Conservation (phyloP, 2,888 invertebrate genomes). For the Cantharis rufa region DNA sequence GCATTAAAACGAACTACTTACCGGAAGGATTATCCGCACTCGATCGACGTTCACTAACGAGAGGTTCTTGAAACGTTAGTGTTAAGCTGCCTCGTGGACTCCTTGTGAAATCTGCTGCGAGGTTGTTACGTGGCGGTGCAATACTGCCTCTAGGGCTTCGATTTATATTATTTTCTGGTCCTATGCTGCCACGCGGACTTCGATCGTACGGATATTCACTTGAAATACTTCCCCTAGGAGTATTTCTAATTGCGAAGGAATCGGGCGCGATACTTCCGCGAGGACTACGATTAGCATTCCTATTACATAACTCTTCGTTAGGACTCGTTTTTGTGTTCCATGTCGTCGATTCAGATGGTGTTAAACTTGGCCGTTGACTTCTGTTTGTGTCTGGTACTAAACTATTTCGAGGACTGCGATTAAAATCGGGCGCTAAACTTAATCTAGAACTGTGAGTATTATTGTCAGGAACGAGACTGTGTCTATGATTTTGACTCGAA, state of each 20-base stretch:
- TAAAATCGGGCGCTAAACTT: constrained; percentile 50
- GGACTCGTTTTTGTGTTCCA: constrained; percentile 61
- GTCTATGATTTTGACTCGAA: constrained; percentile 59
- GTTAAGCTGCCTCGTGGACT: constrained; percentile 66
- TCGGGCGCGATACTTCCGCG: constrained; percentile 59
- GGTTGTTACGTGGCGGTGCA: constrained; percentile 58
- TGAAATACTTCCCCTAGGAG: constrained; percentile 63
- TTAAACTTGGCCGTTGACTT: constrained; percentile 63
- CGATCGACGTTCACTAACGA: constrained; percentile 61
- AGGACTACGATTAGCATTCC: constrained; percentile 61
- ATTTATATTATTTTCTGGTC: constrained; percentile 60
- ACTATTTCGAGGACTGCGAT: constrained; percentile 61
- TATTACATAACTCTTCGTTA: constrained; percentile 49
- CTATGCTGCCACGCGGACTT: constrained; percentile 64
- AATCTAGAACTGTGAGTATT: constrained; percentile 53
- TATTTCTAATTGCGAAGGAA: constrained; percentile 60
- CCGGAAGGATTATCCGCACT: constrained; percentile 64
- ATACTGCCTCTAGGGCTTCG: constrained; percentile 67
- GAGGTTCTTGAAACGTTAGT: constrained; percentile 66
- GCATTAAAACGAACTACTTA: constrained; percentile 41
- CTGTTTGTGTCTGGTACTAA: constrained; percentile 56
- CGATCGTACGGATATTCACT: constrained; percentile 46
- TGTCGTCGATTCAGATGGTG: constrained; percentile 62
- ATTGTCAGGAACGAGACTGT: constrained; percentile 66
- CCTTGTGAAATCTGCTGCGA: constrained; percentile 55